Evolutionary conservation across 2,797 vertebrate species (phyloP).

Genomic region (Aeoliscus strigatus): DNA sequence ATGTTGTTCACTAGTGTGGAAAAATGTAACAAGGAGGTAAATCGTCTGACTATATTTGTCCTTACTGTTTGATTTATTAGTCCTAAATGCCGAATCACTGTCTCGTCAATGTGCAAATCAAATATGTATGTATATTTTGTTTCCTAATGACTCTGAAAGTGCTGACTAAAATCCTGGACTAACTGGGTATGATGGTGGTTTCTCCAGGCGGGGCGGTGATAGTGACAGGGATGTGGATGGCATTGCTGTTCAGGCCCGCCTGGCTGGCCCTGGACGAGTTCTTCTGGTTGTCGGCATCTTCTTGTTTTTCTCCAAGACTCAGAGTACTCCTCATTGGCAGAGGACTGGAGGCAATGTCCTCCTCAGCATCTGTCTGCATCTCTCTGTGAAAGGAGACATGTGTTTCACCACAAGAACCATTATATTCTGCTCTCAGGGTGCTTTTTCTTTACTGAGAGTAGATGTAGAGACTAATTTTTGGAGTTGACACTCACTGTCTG

Average conservation of each 20-base stretch:
- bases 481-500: not conserved
- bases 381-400: constrained; percentile 69
- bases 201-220: constrained; percentile 84
- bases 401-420: constrained; percentile 7
- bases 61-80: too few species aligned
- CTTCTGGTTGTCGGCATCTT: constrained; percentile 92
- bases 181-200: constrained; percentile 84
- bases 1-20: constrained; percentile 81
- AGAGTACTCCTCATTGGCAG: constrained; percentile 47
- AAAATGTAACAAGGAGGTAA: too few species aligned
- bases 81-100: too few species aligned
- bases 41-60: too few species aligned
- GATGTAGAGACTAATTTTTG: not conserved
- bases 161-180: too few species aligned
- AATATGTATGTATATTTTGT: too few species aligned
- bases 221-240: constrained; percentile 84
- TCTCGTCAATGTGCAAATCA: too few species aligned
- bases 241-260: constrained; percentile 66
- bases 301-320: constrained; percentile 79
- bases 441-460: constrained; percentile 11
- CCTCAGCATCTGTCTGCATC: constrained; percentile 75
- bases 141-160: too few species aligned
- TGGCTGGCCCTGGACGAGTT: constrained; percentile 86
- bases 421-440: constrained; percentile 8
- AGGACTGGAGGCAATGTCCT: constrained; percentile 57